Base-by-base conservation (phyloP, 2,113 vertebrate species). In the Scatophagus argus region DNA sequence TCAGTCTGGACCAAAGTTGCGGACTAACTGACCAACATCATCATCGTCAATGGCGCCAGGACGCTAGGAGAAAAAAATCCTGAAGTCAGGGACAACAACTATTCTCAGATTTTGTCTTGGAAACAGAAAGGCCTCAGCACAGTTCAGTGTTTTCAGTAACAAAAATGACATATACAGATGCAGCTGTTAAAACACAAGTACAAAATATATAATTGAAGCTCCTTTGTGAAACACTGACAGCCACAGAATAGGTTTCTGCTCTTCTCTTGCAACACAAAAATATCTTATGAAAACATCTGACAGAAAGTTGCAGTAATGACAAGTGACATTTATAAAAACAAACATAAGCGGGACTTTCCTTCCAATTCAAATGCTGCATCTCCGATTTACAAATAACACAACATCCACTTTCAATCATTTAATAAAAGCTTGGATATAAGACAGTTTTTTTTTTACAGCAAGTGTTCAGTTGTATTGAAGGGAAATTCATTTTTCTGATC, bases 341-440 rank as follows among this genome's bases (percentile, higher is more conserved):
- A 71, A 69, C 61, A 51, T n/a, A n/a, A 16, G 46, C 12, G 21
- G 7, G 39, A 38, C 14, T 73, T 77, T 46, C 7, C 25, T 67
- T 31, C 36, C 34, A 34, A 17, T 66, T 44, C 8, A 60, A 69
- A 59, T 49, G 69, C 25, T 52, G 36, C 55, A 59, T n/a, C 23
- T 38, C 11, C 8, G 17, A 76, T 79, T 82, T 61, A 75, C 49
- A 83, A 83, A 84, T 21, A 70, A 79, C 25, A 73, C 55, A 63
- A 72, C 38, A 74, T 61, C 44, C 85, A 84, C 83, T 85, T 90
- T 85, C 54, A 93, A 81, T 83, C 65, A 77, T 91, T 93, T 89
- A 92, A 92, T 93, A 90, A 89, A 93, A 90, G 81, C 85, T 81
- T 73, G 61, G 39, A 81, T 91, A 90, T 72, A 89, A 88, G 76